Evolutionary conservation across 1,140 invertebrate species (phyloP).

Genomic region (Drosophila navojoa): DNA sequence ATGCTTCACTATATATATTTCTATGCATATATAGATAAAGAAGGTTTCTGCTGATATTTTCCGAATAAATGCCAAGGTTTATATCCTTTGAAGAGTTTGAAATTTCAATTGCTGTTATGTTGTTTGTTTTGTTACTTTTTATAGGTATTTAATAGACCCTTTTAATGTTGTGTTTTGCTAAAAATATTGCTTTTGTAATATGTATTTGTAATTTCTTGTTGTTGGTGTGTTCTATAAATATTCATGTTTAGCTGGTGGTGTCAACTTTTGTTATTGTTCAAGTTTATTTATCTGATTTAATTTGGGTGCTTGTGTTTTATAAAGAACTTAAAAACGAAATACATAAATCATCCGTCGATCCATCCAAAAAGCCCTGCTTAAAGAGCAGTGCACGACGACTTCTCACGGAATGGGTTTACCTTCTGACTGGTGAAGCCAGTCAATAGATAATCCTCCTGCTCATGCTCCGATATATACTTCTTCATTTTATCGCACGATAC

Average conservation of each 20-base stretch:
- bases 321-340: constrained; percentile 37
- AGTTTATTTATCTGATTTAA: constrained; percentile 25
- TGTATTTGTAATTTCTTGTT: constrained; percentile 18
- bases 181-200: constrained; percentile 62
- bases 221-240: no score
- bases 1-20: constrained; percentile 26
- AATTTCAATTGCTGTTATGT: constrained; percentile 26
- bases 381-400: constrained; percentile 94
- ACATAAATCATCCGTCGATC: constrained; percentile 4
- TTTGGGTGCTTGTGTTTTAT: constrained; percentile 26
- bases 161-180: constrained; percentile 36
- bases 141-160: constrained; percentile 12
- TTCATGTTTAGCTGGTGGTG: constrained; percentile 50
- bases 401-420: constrained; percentile 98
- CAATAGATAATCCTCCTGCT: constrained; percentile 97
- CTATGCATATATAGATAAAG: neutral
- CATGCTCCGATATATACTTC: constrained; percentile 95
- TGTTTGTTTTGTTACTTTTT: constrained; percentile 30
- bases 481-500: constrained; percentile 97
- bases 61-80: constrained; percentile 60
- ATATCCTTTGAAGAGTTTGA: constrained; percentile 9
- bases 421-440: constrained; percentile 98
- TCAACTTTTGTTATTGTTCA: constrained; percentile 24
- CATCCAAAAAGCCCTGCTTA: constrained; percentile 84
- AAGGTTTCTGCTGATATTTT: constrained; percentile 59